Evolutionary conservation across 2,113 vertebrate genomes (phyloP).

Genomic region (Nibea coibor): DNA sequence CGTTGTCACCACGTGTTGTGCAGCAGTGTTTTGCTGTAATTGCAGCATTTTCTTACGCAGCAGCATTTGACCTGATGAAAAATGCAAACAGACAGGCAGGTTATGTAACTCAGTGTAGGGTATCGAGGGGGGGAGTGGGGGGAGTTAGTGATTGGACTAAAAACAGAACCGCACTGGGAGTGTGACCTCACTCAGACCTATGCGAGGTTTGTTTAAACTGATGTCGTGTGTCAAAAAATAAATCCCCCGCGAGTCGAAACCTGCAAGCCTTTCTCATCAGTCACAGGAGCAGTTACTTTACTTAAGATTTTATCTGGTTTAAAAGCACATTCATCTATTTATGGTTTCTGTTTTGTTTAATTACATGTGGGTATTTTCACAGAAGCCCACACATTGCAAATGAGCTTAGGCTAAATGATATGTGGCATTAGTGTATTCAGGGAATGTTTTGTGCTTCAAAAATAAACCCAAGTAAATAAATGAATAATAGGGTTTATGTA

Average conservation of each 20-base stretch:
- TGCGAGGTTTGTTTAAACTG: conserved; percentile 43
- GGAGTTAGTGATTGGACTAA: conserved; percentile 66
- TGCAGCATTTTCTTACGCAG: conserved; percentile 64
- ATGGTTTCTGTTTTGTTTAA: conserved; percentile 21
- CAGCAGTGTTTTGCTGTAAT: conserved; percentile 55
- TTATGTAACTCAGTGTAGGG: conserved; percentile 70
- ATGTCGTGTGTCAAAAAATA: conserved; percentile 47
- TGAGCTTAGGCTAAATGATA: conserved; percentile 13
- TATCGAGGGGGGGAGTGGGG: conserved; percentile 37
- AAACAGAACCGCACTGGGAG: conserved; percentile 51
- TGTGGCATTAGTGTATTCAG: conserved; percentile 5
- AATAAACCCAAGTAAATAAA: conserved; percentile 44
- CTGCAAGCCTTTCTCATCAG: conserved; percentile 22
- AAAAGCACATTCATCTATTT: not conserved
- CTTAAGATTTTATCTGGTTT: conserved; percentile 4
- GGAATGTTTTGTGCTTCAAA: conserved; percentile 19
- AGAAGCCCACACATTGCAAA: not conserved
- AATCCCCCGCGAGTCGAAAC: conserved; percentile 34
- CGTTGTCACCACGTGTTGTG: conserved; percentile 8
- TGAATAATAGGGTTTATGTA: conserved; percentile 37
- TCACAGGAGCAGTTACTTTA: conserved; percentile 27
- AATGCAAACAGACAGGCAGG: conserved; percentile 76
- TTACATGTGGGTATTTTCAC: not conserved
- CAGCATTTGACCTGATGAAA: conserved; percentile 75
- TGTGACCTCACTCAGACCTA: conserved; percentile 57